Evolutionary conservation across 1,140 invertebrate genomes (phyloP), one percentile per base, ranked within the genome.

Genomic region (Anadara kagoshimensis): DNA sequence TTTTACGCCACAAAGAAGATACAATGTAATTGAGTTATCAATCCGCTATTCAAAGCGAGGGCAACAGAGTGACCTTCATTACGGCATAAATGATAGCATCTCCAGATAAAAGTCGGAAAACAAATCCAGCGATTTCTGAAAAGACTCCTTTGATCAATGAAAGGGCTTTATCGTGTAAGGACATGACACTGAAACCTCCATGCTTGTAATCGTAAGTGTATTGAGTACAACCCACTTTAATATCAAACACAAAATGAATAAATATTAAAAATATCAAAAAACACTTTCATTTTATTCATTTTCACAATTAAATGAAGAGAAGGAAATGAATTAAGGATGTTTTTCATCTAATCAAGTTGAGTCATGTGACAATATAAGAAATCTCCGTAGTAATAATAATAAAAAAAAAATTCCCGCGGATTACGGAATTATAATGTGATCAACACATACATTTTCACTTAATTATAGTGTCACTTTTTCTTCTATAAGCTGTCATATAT

Each of bases 1-100:
- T 66, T 66, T 66, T 54, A 66, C 53, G 29, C 49, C 43, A 41
- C 45, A 51, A 66, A 66, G 63, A 66, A 66, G 53, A 53, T 66
- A 26, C n/a, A 57, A 22, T 24, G 47, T 66, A 53, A 66, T 66
- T 24, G 63, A 51, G 63, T 66, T 66, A 36, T 41, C 26, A 54
- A 66, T 44, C 43, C 63, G 45, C 43, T 20, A 44, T 16, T 45
- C 45, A 36, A 47, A 49, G 26, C 45, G 45, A 63, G 61, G 36
- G 26, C 36, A 63, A 10, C 22, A 63, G 18, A 45, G 11, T 63
- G 61, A 63, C 61, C 61, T 49, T 26, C 44, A 8, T 10, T 63
- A 44, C 45, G 22, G 61, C 24, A 44, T 63, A 45, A 51, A 20
- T 16, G 63, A 66, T 66, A 54, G 26, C 18, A 66, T 66, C 63